These are phyloP conservation scores for Ichneumon xanthorius DNA, from an alignment of 2,888 invertebrate genomes.

Conservation along the genomic window DNA sequence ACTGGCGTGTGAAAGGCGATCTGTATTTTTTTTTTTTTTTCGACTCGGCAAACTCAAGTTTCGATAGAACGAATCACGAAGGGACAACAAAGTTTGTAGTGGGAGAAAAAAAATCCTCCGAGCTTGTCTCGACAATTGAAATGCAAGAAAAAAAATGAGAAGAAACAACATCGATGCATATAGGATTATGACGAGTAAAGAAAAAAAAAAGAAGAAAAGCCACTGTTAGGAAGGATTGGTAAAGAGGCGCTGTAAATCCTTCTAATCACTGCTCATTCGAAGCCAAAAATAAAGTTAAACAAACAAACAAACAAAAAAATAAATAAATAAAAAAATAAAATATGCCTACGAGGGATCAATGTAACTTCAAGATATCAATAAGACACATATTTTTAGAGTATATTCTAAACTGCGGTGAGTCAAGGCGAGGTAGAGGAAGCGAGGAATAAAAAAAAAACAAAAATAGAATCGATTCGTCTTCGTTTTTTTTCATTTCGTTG, in stretches of 20 bases:
- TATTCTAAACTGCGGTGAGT: conserved; percentile 76
- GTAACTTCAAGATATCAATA: conserved; percentile 81
- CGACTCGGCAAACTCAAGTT: conserved; percentile 50
- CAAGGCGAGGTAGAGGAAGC: conserved; percentile 41
- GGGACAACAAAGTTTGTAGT: neutral
- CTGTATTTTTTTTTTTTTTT: conserved; percentile 19
- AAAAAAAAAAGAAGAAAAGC: conserved; percentile 26
- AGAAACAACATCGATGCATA: neutral
- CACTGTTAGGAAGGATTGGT: conserved; percentile 24
- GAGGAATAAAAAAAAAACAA: conserved; percentile 33
- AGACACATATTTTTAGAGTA: conserved; percentile 82
- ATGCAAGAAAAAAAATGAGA: neutral
- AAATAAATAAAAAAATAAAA: conserved; percentile 62
- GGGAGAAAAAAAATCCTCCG: neutral
- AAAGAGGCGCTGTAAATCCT: conserved; percentile 64
- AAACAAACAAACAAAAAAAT: conserved; percentile 53
- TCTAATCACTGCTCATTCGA: conserved; percentile 77
- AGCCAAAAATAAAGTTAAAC: conserved; percentile 74
- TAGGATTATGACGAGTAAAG: conserved; percentile 8
- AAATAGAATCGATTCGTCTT: conserved; percentile 26
- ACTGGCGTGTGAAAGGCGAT: conserved; percentile 24
- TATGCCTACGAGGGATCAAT: conserved; percentile 82
- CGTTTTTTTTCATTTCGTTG: conserved; percentile 5
- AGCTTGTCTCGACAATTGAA: neutral
- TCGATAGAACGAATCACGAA: conserved; percentile 43